These are phyloP conservation scores for Actenoides hombroni DNA, from an alignment of 2,113 vertebrate genomes.

Conservation along the genomic window DNA sequence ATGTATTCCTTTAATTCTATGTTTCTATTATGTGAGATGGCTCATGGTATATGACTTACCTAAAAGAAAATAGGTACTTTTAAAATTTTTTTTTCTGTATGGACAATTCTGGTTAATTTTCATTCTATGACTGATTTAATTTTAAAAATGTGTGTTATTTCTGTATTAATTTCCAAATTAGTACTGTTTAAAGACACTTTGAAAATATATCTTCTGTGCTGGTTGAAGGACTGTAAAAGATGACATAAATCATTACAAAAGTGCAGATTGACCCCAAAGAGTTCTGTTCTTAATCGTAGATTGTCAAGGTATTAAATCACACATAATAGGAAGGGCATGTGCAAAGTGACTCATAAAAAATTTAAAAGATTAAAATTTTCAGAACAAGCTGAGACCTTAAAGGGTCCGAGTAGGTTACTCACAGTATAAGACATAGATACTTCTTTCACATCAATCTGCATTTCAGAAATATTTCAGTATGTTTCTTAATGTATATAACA, in stretches of 20 bases:
- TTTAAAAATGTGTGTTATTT: background rate
- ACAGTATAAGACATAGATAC: background rate
- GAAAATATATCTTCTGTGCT: background rate
- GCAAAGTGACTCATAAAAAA: background rate
- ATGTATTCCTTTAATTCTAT: background rate
- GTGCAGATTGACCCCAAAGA: background rate
- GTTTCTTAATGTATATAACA: background rate
- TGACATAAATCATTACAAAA: background rate
- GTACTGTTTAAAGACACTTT: background rate
- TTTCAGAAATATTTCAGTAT: background rate
- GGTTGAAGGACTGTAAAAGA: background rate
- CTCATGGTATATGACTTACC: background rate
- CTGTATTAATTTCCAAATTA: background rate
- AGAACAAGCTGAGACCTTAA: background rate
- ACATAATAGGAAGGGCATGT: background rate
- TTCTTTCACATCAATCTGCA: background rate
- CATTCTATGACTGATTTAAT: background rate
- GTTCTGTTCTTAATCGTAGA: background rate
- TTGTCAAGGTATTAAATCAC: background rate
- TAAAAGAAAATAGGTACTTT: background rate
- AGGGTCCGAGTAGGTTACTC: background rate
- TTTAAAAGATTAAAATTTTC: background rate
- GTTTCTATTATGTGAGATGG: background rate
- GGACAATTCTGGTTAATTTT: background rate
- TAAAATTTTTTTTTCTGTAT: background rate